These are phyloP conservation scores for Ciona savignyi DNA, from an alignment of 23 tunicate species.

Conservation along the genomic window DNA sequence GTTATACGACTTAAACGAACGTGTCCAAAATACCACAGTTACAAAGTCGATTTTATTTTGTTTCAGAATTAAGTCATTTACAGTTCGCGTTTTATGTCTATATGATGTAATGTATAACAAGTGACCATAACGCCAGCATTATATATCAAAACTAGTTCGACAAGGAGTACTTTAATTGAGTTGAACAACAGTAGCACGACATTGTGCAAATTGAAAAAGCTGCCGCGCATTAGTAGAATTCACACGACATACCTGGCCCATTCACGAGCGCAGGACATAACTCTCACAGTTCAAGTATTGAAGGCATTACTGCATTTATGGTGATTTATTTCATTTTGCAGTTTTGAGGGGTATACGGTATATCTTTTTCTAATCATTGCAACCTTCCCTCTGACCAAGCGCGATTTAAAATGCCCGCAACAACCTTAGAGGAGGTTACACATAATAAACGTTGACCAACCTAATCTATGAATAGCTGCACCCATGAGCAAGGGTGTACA, in stretches of 20 bases:
- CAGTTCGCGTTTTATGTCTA: not conserved
- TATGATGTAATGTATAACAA: too few relatives aligned
- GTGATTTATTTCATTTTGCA: not conserved
- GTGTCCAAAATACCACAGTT: too few relatives aligned
- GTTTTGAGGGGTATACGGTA: not conserved
- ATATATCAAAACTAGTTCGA: too few relatives aligned
- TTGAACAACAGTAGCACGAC: not conserved
- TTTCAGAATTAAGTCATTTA: not conserved
- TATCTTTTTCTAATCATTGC: not conserved
- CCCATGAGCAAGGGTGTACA: too few relatives aligned
- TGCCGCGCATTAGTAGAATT: too few relatives aligned
- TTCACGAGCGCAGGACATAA: too few relatives aligned
- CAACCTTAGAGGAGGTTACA: too few relatives aligned
- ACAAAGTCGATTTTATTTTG: not conserved
- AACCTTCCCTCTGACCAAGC: not conserved
- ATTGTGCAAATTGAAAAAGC: not conserved
- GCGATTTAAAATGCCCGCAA: not conserved
- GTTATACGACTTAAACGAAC: too few relatives aligned
- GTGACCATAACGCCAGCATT: too few relatives aligned
- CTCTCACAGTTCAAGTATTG: not conserved
- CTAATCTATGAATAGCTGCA: too few relatives aligned
- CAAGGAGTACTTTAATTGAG: not conserved
- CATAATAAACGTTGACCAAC: too few relatives aligned
- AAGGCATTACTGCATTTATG: conserved; percentile 1
- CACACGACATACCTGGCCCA: too few relatives aligned